phyloP scores from a whole-genome alignment of 2,113 vertebrate genomes.

The Eurypyga helias region DNA sequence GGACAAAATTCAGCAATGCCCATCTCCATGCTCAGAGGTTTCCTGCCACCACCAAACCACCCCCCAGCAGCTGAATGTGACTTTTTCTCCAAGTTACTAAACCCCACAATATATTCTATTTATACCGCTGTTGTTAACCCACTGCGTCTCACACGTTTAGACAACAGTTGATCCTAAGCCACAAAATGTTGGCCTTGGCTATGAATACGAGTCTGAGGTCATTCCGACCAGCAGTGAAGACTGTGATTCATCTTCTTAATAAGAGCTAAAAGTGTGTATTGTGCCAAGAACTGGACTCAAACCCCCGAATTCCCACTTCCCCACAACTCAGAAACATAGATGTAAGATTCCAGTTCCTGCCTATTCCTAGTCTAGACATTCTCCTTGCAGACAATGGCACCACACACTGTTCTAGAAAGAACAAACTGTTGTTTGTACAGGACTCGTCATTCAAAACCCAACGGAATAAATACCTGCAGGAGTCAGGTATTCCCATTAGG shows the following conservation, averaged over 20 bases:
- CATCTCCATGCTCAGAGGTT: neutral
- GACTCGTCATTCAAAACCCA: neutral
- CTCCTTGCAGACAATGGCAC: neutral
- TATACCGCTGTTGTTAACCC: neutral
- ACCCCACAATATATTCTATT: neutral
- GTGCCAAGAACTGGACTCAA: neutral
- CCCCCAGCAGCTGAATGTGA: neutral
- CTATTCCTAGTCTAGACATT: neutral
- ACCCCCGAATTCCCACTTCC: neutral
- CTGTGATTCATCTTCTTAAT: neutral
- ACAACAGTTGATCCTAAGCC: neutral
- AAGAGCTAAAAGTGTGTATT: neutral
- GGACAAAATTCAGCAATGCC: neutral
- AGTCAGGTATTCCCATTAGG: neutral
- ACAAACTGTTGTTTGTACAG: neutral
- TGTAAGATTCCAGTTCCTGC: neutral
- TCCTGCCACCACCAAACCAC: neutral
- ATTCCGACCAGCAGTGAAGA: neutral
- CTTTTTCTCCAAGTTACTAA: neutral
- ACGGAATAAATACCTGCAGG: neutral
- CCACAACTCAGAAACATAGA: neutral
- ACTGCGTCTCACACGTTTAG: neutral
- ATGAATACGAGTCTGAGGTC: neutral
- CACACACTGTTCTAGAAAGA: neutral
- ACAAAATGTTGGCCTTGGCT: neutral